phyloP scores from a whole-genome alignment of 2,888 invertebrate genomes.

The Euclidia mi region DNA sequence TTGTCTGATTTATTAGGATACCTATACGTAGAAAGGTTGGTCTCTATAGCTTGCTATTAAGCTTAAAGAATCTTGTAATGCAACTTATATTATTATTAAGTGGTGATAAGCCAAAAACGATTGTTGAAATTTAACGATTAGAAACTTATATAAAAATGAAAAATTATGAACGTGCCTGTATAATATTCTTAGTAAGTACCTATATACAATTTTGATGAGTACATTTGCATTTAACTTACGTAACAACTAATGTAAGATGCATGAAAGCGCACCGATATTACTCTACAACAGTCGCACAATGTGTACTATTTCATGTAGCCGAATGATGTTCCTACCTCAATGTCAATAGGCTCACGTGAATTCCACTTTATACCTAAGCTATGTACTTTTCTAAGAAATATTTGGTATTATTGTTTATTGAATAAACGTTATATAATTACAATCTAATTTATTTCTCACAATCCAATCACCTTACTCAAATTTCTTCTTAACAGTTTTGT shows the following conservation, averaged over 20 bases:
- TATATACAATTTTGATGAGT: slow-evolving; percentile 4
- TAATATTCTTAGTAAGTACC: slow-evolving; percentile 6
- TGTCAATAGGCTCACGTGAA: background rate
- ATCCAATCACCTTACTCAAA: background rate
- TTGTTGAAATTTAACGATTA: background rate
- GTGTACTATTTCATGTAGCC: slow-evolving; percentile 4
- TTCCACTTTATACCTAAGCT: slow-evolving; percentile 12
- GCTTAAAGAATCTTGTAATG: background rate
- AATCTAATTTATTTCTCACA: background rate
- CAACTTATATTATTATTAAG: background rate
- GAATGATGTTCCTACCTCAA: background rate
- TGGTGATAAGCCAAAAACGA: slow-evolving; percentile 11
- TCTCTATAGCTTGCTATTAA: background rate
- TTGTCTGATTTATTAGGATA: slow-evolving; percentile 5
- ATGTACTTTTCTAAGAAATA: slow-evolving; percentile 37
- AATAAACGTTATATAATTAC: slow-evolving; percentile 45
- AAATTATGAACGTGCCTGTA: background rate
- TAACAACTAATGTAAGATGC: slow-evolving; percentile 11
- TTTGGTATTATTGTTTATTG: slow-evolving; percentile 34
- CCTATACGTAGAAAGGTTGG: slow-evolving; percentile 8
- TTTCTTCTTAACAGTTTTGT: too few species aligned
- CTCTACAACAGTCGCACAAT: slow-evolving; percentile 26
- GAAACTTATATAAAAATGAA: slow-evolving; percentile 1
- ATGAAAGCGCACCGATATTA: slow-evolving; percentile 1
- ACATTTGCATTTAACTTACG: slow-evolving; percentile 27